Evolutionary conservation across 2,797 vertebrate genomes (phyloP), one percentile per base, ranked within the genome.

Genomic region (Cyprinodon diabolis): DNA sequence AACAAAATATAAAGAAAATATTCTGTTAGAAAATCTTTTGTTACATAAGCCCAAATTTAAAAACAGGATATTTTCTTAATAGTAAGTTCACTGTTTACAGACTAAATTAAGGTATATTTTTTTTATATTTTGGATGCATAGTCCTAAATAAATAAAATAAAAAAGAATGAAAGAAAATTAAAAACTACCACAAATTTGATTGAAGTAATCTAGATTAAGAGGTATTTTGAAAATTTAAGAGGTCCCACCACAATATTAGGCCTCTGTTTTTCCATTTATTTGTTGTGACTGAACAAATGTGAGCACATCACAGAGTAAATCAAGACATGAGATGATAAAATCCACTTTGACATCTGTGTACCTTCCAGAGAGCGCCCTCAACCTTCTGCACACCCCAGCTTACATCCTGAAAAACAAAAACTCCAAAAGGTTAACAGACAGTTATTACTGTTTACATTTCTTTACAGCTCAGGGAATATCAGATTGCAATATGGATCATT

Each of bases 331-430:
- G 14, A 79, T 58, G 56, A 30, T 30, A 68, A 6, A 79, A 63
- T 17, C 75, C 81, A 88, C 77, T 82, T 72, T 12, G 85, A 51
- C 79, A 88, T 86, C 82, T 84, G 81, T 72, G 71, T 90, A 98
- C 97, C 96, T 97, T 98, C 96, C 95, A 97, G 2, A 98, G 94
- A 37, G 92, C 91, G 56, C 96, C 97, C 94, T 98, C 97, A 1
- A 95, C 96, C 79, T 92, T 93, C 85, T 90, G 92, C 84, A 96
- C 74, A 2, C 81, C 86, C 87, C 90, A 91, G 84, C 86, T 94
- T 83, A 83, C 52, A 51, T 92, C 90, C 97, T 97, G 84, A 37
- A 63, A 62, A 52, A 15, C 48, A 63, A 52, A 23, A 62, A 51
- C 21, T 71, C 47, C 6, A 19, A 47, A 47, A n/a, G 25, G 12